Conservation (phyloP, 2,888 invertebrate species). For the Zeuzera pyrina region DNA sequence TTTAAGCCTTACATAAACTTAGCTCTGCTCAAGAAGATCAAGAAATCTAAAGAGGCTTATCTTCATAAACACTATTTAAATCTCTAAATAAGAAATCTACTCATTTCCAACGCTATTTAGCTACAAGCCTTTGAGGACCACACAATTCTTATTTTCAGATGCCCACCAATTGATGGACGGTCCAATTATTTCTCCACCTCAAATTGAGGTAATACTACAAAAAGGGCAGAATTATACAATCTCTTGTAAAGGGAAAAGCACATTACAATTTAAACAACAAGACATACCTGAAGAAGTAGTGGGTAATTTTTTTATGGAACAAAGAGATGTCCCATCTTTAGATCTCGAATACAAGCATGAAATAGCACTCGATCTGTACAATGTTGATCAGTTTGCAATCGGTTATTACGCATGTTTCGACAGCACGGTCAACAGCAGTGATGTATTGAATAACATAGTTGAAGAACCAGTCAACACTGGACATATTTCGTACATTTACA, state of each 20-base stretch:
- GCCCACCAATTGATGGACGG: too few relatives aligned
- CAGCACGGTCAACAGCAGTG: slow-evolving; percentile 31
- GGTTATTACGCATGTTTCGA: slow-evolving; percentile 73
- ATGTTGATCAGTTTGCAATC: slow-evolving; percentile 58
- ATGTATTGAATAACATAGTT: slow-evolving; percentile 33
- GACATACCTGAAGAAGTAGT: slow-evolving; percentile 40
- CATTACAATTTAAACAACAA: slow-evolving; percentile 47
- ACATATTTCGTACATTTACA: slow-evolving; percentile 50
- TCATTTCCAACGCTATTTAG: too few relatives aligned
- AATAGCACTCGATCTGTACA: slow-evolving; percentile 50
- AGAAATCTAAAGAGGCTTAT: too few relatives aligned
- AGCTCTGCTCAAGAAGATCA: too few relatives aligned
- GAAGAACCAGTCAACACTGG: slow-evolving; percentile 47
- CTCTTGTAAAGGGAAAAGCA: slow-evolving; percentile 38
- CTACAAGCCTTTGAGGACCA: too few relatives aligned
- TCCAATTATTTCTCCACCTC: slow-evolving; percentile 41
- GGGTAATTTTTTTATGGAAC: slow-evolving; percentile 24
- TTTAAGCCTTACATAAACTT: too few relatives aligned
- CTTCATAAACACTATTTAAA: too few relatives aligned
- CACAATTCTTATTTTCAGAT: slow-evolving; percentile 61
- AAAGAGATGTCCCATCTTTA: slow-evolving; percentile 23
- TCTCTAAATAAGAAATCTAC: too few relatives aligned
- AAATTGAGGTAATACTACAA: slow-evolving; percentile 47
- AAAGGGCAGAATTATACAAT: slow-evolving; percentile 53
- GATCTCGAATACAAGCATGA: slow-evolving; percentile 44